Conservation (phyloP, 2,797 vertebrate species). For the Platyrinchus mystaceus region DNA sequence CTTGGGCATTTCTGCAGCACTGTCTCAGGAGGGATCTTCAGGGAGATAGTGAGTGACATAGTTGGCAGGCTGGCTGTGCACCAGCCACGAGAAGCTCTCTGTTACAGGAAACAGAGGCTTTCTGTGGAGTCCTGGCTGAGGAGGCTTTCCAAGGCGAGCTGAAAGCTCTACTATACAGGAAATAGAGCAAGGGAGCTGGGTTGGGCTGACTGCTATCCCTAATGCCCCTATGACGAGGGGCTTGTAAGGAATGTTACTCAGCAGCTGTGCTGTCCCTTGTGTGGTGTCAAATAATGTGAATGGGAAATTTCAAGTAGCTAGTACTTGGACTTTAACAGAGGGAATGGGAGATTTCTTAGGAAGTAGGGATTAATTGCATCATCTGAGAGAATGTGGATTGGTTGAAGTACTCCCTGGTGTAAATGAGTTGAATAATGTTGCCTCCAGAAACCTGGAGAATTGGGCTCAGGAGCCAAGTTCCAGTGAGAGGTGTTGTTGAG, state of each 20-base stretch:
- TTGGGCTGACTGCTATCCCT: slow-evolving; percentile 54
- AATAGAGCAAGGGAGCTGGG: slow-evolving; percentile 58
- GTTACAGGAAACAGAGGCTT: slow-evolving; percentile 1
- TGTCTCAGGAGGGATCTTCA: neutral
- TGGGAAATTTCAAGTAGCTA: slow-evolving; percentile 36
- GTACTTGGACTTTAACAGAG: slow-evolving; percentile 15
- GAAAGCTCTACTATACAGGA: slow-evolving; percentile 56
- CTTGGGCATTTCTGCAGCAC: neutral
- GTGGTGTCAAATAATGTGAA: slow-evolving; percentile 46
- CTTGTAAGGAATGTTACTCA: slow-evolving; percentile 54
- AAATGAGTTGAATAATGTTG: neutral
- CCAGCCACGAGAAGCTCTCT: neutral
- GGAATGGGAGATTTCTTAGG: neutral
- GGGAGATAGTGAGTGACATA: neutral
- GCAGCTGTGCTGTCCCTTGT: slow-evolving; percentile 36
- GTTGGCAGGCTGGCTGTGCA: neutral
- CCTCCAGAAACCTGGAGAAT: neutral
- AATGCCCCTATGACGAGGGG: slow-evolving; percentile 63
- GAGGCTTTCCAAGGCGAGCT: slow-evolving; percentile 29
- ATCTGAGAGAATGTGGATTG: neutral
- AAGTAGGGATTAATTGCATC: neutral
- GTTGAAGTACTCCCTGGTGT: neutral
- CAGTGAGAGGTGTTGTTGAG: neutral
- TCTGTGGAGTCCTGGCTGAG: slow-evolving; percentile 34
- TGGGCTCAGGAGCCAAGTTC: neutral